Evolutionary conservation across 1,140 invertebrate species (phyloP).

Genomic region (Myzus persicae): DNA sequence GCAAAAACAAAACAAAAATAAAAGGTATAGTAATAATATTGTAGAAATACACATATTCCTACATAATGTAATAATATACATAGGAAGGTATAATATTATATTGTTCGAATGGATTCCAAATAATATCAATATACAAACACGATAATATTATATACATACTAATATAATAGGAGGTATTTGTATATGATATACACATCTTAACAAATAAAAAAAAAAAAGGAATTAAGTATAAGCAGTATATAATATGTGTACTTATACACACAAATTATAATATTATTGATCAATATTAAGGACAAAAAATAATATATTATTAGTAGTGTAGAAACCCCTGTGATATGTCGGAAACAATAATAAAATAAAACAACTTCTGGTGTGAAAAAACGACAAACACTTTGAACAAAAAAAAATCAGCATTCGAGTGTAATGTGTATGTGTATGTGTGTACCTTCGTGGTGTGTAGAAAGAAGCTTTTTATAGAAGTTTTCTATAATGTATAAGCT

Average conservation of each 20-base stretch:
- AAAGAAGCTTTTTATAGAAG: no score
- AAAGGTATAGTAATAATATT: constrained; percentile 8
- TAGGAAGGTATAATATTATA: not conserved
- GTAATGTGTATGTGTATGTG: not conserved
- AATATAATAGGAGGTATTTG: not conserved
- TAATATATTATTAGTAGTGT: not conserved
- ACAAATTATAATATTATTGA: not conserved
- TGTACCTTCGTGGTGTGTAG: not conserved
- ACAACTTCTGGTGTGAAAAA: not conserved
- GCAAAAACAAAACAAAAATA: constrained; percentile 33
- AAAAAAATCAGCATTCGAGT: not conserved
- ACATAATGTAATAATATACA: not conserved
- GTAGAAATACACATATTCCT: not conserved
- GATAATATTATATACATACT: not conserved
- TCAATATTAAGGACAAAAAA: not conserved
- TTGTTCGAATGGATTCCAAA: not conserved
- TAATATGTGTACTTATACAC: not conserved
- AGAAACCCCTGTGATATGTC: not conserved
- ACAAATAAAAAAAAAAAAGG: not conserved
- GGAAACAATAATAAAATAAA: not conserved
- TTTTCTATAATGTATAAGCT: not conserved
- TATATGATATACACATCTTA: not conserved
- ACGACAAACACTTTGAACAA: not conserved
- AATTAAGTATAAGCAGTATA: not conserved
- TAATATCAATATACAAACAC: not conserved